Evolutionary conservation across 2,888 invertebrate species (phyloP).

Genomic region (Linnaemya vulpina): DNA sequence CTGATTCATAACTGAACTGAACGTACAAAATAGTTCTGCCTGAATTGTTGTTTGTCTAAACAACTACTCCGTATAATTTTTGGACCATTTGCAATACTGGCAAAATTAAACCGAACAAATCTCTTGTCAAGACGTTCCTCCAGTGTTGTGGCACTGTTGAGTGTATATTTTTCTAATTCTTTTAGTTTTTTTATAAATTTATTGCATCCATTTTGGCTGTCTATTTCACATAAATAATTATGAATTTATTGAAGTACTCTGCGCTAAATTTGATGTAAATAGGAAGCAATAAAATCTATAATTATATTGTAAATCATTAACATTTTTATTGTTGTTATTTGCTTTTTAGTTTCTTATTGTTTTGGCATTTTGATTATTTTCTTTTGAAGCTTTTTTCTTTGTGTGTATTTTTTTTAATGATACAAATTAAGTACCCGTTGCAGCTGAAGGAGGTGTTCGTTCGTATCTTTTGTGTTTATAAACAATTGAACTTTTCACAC

Average conservation of each 20-base stretch:
- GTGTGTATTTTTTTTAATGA: not conserved
- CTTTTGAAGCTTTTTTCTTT: constrained; percentile 39
- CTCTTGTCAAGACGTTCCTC: too few species aligned
- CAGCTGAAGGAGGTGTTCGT: too few species aligned
- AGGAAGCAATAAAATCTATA: constrained; percentile 44
- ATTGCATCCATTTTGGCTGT: not conserved
- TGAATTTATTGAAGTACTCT: constrained; percentile 19
- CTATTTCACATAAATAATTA: constrained; percentile 17
- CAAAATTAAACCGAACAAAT: too few species aligned
- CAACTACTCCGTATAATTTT: too few species aligned
- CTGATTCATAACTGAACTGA: too few species aligned
- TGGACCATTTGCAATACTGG: too few species aligned
- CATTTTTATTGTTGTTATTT: constrained; percentile 18
- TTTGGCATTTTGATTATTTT: constrained; percentile 5
- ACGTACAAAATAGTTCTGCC: too few species aligned
- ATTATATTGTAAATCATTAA: constrained; percentile 24
- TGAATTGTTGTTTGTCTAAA: too few species aligned
- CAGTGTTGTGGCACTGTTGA: not conserved
- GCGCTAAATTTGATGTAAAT: constrained; percentile 39
- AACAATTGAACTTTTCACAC: not conserved
- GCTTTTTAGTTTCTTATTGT: not conserved
- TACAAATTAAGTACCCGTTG: not conserved
- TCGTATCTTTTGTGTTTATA: not conserved
- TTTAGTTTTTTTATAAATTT: constrained; percentile 18
- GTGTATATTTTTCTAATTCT: not conserved